phyloP scores from a whole-genome alignment of 2,797 vertebrate species.

The Hoplostethus mediterraneus region DNA sequence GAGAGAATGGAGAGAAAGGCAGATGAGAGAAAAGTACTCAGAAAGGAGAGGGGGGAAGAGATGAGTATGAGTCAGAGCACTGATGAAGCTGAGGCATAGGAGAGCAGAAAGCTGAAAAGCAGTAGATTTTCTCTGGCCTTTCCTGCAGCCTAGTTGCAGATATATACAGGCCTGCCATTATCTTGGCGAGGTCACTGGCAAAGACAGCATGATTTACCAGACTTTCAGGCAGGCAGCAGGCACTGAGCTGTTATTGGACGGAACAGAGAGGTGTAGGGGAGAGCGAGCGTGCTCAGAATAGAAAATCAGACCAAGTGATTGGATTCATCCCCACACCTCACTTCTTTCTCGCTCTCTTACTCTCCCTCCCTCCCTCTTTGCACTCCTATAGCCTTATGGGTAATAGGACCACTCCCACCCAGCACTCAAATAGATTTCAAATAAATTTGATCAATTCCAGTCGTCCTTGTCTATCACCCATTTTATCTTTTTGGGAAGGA shows the following conservation, averaged over 20 bases:
- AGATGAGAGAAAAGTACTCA: slow-evolving; percentile 76
- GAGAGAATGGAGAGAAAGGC: slow-evolving; percentile 71
- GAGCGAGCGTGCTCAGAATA: slow-evolving; percentile 79
- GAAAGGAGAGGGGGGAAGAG: slow-evolving; percentile 66
- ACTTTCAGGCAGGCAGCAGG: slow-evolving; percentile 74
- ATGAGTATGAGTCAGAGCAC: slow-evolving; percentile 76
- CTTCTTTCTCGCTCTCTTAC: slow-evolving; percentile 56
- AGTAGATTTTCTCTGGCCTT: slow-evolving; percentile 70
- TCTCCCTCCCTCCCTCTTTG: slow-evolving; percentile 37
- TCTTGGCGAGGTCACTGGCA: slow-evolving; percentile 76
- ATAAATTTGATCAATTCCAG: slow-evolving; percentile 63
- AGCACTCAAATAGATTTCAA: slow-evolving; percentile 54
- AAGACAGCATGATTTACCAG: slow-evolving; percentile 81
- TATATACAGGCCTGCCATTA: slow-evolving; percentile 66
- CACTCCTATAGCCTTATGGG: slow-evolving; percentile 60
- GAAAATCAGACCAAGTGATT: slow-evolving; percentile 79
- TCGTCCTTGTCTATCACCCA: slow-evolving; percentile 51
- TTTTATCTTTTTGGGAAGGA: neutral
- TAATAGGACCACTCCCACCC: slow-evolving; percentile 73
- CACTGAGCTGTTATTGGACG: slow-evolving; percentile 77
- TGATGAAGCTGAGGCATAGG: slow-evolving; percentile 70
- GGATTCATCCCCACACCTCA: slow-evolving; percentile 77
- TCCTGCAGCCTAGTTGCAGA: slow-evolving; percentile 62
- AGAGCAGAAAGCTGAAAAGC: slow-evolving; percentile 70
- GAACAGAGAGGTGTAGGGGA: slow-evolving; percentile 77